Conservation (phyloP, 2,888 invertebrate species). For the Yponomeuta cagnagella region DNA sequence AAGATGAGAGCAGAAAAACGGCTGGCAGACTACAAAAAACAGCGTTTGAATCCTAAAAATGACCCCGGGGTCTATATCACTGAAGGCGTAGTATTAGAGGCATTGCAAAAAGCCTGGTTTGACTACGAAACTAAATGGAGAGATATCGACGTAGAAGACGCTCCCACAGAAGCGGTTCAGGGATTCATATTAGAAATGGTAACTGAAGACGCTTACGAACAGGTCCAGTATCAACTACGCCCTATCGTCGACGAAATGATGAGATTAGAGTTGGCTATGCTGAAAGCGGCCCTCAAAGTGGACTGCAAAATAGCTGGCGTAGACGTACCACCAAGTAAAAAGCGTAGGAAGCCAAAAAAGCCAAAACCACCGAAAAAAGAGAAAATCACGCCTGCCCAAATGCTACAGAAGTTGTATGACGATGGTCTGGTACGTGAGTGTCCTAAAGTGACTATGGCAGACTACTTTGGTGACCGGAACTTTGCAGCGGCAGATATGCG, state of each 20-base stretch:
- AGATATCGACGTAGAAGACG: slow-evolving; percentile 51
- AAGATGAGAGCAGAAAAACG: slow-evolving; percentile 50
- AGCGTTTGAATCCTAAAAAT: slow-evolving; percentile 61
- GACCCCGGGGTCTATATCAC: slow-evolving; percentile 59
- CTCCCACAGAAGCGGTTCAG: slow-evolving; percentile 75
- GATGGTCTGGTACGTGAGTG: slow-evolving; percentile 81
- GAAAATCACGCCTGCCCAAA: slow-evolving; percentile 75
- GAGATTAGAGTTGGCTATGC: slow-evolving; percentile 70
- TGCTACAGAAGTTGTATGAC: slow-evolving; percentile 83
- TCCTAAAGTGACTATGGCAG: slow-evolving; percentile 73
- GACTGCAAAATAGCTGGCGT: slow-evolving; percentile 43
- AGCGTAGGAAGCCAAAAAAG: slow-evolving; percentile 56
- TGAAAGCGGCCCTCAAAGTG: slow-evolving; percentile 70
- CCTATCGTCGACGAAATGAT: slow-evolving; percentile 81
- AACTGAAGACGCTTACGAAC: slow-evolving; percentile 77
- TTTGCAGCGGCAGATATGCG: slow-evolving; percentile 75
- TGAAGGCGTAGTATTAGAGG: slow-evolving; percentile 38
- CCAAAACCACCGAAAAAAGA: slow-evolving; percentile 77
- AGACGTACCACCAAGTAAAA: slow-evolving; percentile 37
- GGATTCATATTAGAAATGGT: slow-evolving; percentile 79
- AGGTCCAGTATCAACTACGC: slow-evolving; percentile 80
- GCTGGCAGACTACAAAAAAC: slow-evolving; percentile 57
- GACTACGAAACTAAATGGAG: slow-evolving; percentile 55
- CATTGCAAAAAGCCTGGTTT: slow-evolving; percentile 40
- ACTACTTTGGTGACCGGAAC: slow-evolving; percentile 82